A percentile compares a stretch with the other conserved stretches of the same genome.
phyloP scores from a whole-genome alignment of 1,140 invertebrate species.

The Listronotus bonariensis region DNA sequence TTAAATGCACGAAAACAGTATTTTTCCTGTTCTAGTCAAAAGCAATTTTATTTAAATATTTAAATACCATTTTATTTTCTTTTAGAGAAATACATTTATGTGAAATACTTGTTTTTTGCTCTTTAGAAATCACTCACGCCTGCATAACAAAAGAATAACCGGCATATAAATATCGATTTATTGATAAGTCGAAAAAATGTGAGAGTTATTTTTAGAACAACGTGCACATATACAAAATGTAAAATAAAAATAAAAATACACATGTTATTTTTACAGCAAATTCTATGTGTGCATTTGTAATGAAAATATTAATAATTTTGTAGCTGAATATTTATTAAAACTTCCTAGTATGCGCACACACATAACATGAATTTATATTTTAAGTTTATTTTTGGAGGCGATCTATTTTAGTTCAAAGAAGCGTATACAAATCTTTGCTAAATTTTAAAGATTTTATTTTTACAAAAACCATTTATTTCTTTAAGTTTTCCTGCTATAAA shows the following conservation, averaged over 20 bases:
- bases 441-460: constrained; percentile 24
- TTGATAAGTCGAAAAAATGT: background rate
- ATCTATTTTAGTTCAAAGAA: constrained; percentile 52
- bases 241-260: too few relatives aligned
- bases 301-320: background rate
- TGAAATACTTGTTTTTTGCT: too few relatives aligned
- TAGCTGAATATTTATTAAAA: constrained; percentile 9
- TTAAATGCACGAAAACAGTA: constrained; percentile 10
- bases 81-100: too few relatives aligned
- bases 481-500: constrained; percentile 2
- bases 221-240: background rate
- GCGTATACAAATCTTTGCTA: constrained; percentile 47
- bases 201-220: constrained; percentile 5
- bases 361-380: constrained; percentile 44
- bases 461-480: constrained; percentile 16
- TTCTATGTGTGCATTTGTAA: background rate
- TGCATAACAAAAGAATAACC: too few relatives aligned
- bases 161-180: background rate
- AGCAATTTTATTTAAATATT: too few relatives aligned
- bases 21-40: background rate
- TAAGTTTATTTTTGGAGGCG: constrained; percentile 47
- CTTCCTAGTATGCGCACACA: constrained; percentile 43
- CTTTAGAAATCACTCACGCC: too few relatives aligned
- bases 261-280: background rate
- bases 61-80: too few relatives aligned